phyloP scores from a whole-genome alignment of 2,113 vertebrate genomes.

The Cheilinus undulatus region DNA sequence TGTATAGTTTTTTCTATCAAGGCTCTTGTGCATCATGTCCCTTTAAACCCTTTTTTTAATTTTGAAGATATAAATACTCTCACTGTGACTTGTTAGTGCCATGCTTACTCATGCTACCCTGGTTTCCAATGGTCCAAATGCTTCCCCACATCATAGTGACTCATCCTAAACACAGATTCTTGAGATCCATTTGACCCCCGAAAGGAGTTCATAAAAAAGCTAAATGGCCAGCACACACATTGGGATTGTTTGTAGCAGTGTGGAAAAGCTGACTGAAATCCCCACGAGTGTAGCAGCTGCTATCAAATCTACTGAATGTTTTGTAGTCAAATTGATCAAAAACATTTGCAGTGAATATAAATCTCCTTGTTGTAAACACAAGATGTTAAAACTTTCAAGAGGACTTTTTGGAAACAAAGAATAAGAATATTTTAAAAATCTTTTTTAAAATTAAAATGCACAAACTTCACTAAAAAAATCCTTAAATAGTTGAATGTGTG shows the following conservation, averaged over 20 bases:
- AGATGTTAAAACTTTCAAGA: too few species aligned
- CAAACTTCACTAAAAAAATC: too few species aligned
- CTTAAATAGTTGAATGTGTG: too few species aligned
- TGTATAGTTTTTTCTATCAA: not conserved
- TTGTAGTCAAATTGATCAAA: not conserved
- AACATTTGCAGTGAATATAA: not conserved
- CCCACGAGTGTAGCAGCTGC: slow-evolving; percentile 21
- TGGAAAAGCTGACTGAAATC: slow-evolving; percentile 5
- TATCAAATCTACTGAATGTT: slow-evolving; percentile 27
- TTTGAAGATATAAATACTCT: slow-evolving; percentile 27
- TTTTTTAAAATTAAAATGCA: not conserved
- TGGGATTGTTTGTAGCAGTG: slow-evolving; percentile 13
- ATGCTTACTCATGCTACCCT: slow-evolving; percentile 61
- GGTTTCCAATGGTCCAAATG: slow-evolving; percentile 40
- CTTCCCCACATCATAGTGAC: slow-evolving; percentile 52
- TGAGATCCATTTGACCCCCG: slow-evolving; percentile 44
- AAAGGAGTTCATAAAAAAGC: slow-evolving; percentile 44
- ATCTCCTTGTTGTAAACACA: not conserved
- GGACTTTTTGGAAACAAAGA: too few species aligned
- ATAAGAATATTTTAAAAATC: too few species aligned
- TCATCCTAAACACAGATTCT: slow-evolving; percentile 54
- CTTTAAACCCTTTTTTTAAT: not conserved
- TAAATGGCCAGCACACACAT: slow-evolving; percentile 38
- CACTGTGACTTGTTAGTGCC: slow-evolving; percentile 20
- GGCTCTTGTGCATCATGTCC: not conserved